phyloP scores from a whole-genome alignment of 2,888 invertebrate species.

The Sinotaia quadrata region DNA sequence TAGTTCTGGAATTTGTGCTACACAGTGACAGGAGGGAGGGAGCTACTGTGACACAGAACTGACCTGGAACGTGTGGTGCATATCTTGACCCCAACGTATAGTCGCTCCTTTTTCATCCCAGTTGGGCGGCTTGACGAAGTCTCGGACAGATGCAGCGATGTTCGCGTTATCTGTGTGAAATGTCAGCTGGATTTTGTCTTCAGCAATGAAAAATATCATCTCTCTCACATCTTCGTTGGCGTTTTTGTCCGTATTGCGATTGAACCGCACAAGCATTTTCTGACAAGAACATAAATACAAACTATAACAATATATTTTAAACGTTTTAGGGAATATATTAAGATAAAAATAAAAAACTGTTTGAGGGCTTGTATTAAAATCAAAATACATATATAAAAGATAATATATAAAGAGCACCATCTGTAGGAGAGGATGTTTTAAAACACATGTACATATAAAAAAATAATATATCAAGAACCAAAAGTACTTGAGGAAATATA shows the following conservation, averaged over 20 bases:
- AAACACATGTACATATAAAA: too few species aligned
- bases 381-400: too few species aligned
- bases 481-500: too few species aligned
- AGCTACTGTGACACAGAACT: too few species aligned
- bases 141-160: slow-evolving; percentile 70
- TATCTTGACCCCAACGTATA: slow-evolving; percentile 65
- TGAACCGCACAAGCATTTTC: slow-evolving; percentile 70
- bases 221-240: slow-evolving; percentile 71
- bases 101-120: slow-evolving; percentile 71
- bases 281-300: too few species aligned
- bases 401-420: too few species aligned
- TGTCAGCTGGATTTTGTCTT: slow-evolving; percentile 69
- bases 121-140: slow-evolving; percentile 69
- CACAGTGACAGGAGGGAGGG: too few species aligned
- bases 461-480: too few species aligned
- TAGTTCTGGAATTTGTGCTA: too few species aligned
- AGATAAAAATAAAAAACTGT: too few species aligned
- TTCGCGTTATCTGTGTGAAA: slow-evolving; percentile 70
- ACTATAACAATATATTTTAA: neutral
- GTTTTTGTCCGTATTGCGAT: slow-evolving; percentile 58
- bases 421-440: too few species aligned
- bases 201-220: slow-evolving; percentile 64
- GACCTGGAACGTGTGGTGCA: slow-evolving; percentile 71
- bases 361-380: too few species aligned
- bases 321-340: neutral